These are phyloP conservation scores for Lepilemur ruficaudatus DNA, from an alignment of 2,797 vertebrate genomes.

Conservation along the genomic window DNA sequence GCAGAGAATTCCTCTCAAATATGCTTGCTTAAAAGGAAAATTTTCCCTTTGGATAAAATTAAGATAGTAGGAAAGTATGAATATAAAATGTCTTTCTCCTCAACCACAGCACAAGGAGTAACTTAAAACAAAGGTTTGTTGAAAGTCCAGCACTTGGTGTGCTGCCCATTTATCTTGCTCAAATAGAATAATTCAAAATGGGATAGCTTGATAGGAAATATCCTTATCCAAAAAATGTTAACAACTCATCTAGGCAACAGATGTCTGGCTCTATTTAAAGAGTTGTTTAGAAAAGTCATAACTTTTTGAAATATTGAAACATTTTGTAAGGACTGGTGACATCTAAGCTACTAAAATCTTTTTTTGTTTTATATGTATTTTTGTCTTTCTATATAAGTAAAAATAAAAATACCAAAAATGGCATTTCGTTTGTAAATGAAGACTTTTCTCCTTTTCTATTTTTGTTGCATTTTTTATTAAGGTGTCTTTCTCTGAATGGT, in stretches of 20 bases:
- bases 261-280: constrained; percentile 60
- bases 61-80: not conserved
- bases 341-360: not conserved
- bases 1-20: not conserved
- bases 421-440: not conserved
- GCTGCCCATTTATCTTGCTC: not conserved
- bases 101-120: accelerated
- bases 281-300: constrained; percentile 48
- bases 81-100: not conserved
- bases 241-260: constrained; percentile 47
- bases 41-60: not conserved
- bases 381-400: not conserved
- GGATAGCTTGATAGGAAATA: constrained; percentile 15
- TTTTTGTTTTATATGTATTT: not conserved
- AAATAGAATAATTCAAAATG: constrained; percentile 10
- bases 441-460: not conserved
- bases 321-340: constrained; percentile 31
- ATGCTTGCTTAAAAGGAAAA: not conserved
- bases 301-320: constrained; percentile 60
- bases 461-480: not conserved
- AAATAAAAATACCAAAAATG: constrained; percentile 17
- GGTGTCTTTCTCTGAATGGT: not conserved
- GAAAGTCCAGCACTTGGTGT: not conserved
- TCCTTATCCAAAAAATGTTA: constrained; percentile 48
- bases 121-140: not conserved